Base-by-base conservation (phyloP, 2,797 vertebrate genomes). In the Melanotaenia parkinsoni region DNA sequence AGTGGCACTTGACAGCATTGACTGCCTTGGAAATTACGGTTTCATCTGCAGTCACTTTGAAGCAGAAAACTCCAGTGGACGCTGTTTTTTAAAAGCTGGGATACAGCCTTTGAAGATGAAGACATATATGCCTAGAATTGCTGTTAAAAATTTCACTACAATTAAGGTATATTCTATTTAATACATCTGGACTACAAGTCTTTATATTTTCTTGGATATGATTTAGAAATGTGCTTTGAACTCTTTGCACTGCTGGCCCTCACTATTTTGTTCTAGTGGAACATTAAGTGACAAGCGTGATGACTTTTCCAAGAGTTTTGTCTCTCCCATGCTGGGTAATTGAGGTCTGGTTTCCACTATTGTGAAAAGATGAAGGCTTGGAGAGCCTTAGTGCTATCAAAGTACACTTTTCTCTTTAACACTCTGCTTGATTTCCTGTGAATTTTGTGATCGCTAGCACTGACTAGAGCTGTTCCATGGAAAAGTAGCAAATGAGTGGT, bases 261-360 rank as follows among this genome's bases (percentile, higher is more conserved):
- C 37, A 12, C 62, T 69, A 38, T 72, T 82, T 54, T 63, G 53
- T 67, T 57, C 28, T 61, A 69, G 45, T 78, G 88, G 79, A 91
- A 85, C 69, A 47, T 57, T 65, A 62, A 73, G 77, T 81, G 82
- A 88, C 71, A 76, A 20, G 57, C 60, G 30, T 85, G 69, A 87
- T 88, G 79, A 37, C 77, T 89, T 88, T 88, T 86, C 86, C 83
- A 22, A 62, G 74, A 74, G 69, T 61, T 83, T 74, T 66, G 82
- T 83, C 81, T 80, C 71, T 70, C 76, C 70, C 76, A 75, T 79
- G 80, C 77, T 83, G 83, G 80, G 72, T 87, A 86, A 89, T 76
- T 83, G 66, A 74, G 35, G 77, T 73, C 59, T 77, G 70, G 72
- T 88, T 89, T 89, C 81, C 79, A 89, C 74, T 47, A 73, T 81